A percentile compares a stretch with the other conserved stretches of the same genome.
These are phyloP conservation scores for Oligia latruncula DNA, from an alignment of 2,888 invertebrate species.

Conservation along the genomic window DNA sequence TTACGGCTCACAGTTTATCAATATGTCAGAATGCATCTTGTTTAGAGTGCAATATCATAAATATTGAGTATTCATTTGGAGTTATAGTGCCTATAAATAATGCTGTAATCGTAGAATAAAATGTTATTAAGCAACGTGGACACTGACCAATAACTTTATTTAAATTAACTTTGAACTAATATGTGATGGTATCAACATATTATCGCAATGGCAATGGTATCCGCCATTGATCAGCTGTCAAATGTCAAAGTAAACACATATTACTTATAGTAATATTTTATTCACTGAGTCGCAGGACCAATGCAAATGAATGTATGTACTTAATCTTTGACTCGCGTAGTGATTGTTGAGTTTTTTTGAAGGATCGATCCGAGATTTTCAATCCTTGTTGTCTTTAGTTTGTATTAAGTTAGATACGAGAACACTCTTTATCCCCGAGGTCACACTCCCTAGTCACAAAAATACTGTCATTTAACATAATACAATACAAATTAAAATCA, in stretches of 20 bases:
- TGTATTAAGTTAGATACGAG: neutral
- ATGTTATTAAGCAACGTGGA: conserved; percentile 13
- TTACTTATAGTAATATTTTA: neutral
- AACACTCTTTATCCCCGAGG: neutral
- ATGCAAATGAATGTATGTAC: too few relatives aligned
- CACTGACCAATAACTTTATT: neutral
- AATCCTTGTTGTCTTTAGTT: neutral
- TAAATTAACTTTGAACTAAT: neutral
- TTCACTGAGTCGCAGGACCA: neutral
- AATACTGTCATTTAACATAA: neutral
- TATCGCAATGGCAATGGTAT: too few relatives aligned
- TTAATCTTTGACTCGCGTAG: too few relatives aligned
- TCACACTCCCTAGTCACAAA: neutral
- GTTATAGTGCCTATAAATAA: conserved; percentile 8
- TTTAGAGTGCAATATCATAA: conserved; percentile 43
- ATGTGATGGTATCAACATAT: neutral
- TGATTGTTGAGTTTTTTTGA: neutral
- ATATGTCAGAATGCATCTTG: conserved; percentile 46
- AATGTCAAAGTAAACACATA: neutral
- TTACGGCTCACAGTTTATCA: conserved; percentile 28
- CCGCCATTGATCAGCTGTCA: neutral
- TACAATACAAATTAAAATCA: conserved; percentile 13
- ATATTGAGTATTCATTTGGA: conserved; percentile 39
- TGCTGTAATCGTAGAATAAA: neutral
- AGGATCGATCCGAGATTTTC: neutral